These are phyloP conservation scores for Reticulitermes speratus DNA, from an alignment of 1,140 invertebrate genomes.

Conservation along the genomic window DNA sequence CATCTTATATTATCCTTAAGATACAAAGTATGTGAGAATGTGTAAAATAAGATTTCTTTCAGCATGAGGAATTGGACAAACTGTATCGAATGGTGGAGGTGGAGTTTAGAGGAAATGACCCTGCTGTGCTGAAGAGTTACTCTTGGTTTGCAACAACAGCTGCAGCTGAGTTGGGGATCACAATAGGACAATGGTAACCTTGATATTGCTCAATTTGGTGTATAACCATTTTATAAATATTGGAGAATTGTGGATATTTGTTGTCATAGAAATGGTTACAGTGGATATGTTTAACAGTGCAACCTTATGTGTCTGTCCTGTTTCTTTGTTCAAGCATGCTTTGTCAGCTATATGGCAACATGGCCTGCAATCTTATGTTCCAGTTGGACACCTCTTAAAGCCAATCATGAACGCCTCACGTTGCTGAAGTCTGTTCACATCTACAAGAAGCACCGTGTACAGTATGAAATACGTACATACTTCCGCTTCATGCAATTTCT, in stretches of 20 bases:
- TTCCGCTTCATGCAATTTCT: constrained; percentile 81
- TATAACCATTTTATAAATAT: too few species aligned
- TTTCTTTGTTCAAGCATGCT: too few species aligned
- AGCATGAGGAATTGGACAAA: constrained; percentile 61
- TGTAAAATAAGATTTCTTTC: not conserved
- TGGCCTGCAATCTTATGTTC: not conserved
- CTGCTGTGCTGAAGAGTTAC: constrained; percentile 85
- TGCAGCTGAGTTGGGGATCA: constrained; percentile 75
- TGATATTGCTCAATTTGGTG: too few species aligned
- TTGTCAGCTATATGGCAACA: constrained; percentile 37
- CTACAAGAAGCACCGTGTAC: constrained; percentile 91
- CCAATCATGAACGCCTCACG: constrained; percentile 72
- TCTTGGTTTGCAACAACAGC: constrained; percentile 76
- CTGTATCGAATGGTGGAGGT: constrained; percentile 81
- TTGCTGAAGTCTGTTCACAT: constrained; percentile 86
- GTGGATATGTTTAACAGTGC: too few species aligned
- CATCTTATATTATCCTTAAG: too few species aligned
- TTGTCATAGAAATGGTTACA: not conserved
- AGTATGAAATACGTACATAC: constrained; percentile 95
- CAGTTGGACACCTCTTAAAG: constrained; percentile 71
- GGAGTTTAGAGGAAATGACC: constrained; percentile 84
- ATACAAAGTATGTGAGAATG: not conserved
- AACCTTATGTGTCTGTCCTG: too few species aligned
- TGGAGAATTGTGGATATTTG: not conserved
- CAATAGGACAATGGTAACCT: constrained; percentile 69